phyloP scores from a whole-genome alignment of 2,113 vertebrate genomes.

The Euleptes europaea region DNA sequence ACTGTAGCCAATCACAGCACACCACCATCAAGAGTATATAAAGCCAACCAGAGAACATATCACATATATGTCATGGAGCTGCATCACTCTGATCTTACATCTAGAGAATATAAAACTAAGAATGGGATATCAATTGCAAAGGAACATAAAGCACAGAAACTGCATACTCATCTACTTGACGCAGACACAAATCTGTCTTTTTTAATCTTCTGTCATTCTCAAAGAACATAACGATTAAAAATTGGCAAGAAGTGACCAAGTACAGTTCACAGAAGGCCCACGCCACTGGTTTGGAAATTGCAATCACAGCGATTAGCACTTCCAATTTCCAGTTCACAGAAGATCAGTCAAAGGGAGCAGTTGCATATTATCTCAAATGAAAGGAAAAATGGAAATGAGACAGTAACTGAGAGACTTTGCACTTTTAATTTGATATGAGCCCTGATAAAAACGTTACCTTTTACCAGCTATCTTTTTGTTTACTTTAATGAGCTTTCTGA shows the following conservation, averaged over 20 bases:
- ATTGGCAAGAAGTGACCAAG: constrained; percentile 44
- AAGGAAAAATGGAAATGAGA: neutral
- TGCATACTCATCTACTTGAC: constrained; percentile 19
- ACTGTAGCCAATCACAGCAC: neutral
- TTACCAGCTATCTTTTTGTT: neutral
- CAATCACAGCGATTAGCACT: constrained; percentile 50
- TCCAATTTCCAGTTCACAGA: constrained; percentile 51
- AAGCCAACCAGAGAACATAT: neutral
- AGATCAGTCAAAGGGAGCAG: constrained; percentile 34
- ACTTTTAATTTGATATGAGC: neutral
- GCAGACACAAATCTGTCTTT: constrained; percentile 26
- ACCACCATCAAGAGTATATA: neutral
- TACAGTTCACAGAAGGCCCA: constrained; percentile 32
- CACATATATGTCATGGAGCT: neutral
- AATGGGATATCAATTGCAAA: neutral
- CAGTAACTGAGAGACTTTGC: neutral
- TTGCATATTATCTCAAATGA: constrained; percentile 29
- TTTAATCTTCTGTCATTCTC: constrained; percentile 40
- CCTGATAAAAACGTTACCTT: constrained; percentile 8
- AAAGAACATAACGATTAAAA: constrained; percentile 41
- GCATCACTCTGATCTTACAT: no score
- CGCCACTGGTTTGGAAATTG: constrained; percentile 49
- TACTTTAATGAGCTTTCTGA: constrained; percentile 2
- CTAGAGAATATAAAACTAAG: no score
- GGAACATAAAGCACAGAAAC: constrained; percentile 16